Conservation (phyloP, 2,888 invertebrate genomes). For the Lasioglossum marginatum region DNA sequence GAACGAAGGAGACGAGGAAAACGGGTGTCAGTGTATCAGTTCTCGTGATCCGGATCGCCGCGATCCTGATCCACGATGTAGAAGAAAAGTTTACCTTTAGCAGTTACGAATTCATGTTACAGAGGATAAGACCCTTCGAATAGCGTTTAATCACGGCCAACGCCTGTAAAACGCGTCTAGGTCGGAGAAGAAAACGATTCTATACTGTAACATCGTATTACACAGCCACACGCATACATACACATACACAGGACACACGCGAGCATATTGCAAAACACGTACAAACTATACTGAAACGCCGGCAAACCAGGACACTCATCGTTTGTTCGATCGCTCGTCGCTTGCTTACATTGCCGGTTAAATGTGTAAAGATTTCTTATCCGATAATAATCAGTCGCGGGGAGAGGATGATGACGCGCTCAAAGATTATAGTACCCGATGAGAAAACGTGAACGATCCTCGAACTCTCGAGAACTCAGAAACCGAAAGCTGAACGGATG, state of each 20-base stretch:
- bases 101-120: constrained; percentile 65
- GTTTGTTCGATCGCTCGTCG: constrained; percentile 77
- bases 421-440: not conserved
- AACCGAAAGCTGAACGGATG: constrained; percentile 51
- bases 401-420: not conserved
- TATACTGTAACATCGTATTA: constrained; percentile 75
- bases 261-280: not conserved
- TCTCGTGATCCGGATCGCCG: constrained; percentile 58
- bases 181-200: constrained; percentile 71
- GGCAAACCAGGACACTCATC: constrained; percentile 55
- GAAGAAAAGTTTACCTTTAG: constrained; percentile 62
- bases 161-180: constrained; percentile 74
- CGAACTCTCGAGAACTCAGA: not conserved
- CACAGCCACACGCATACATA: not conserved
- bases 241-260: not conserved
- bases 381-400: not conserved
- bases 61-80: constrained; percentile 58
- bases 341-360: constrained; percentile 82
- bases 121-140: constrained; percentile 45
- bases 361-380: constrained; percentile 79
- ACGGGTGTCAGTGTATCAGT: constrained; percentile 54
- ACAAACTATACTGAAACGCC: not conserved
- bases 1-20: not conserved
- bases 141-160: constrained; percentile 65
- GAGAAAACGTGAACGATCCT: not conserved